phyloP scores from a whole-genome alignment of 2,113 vertebrate species.

The Prinia subflava region DNA sequence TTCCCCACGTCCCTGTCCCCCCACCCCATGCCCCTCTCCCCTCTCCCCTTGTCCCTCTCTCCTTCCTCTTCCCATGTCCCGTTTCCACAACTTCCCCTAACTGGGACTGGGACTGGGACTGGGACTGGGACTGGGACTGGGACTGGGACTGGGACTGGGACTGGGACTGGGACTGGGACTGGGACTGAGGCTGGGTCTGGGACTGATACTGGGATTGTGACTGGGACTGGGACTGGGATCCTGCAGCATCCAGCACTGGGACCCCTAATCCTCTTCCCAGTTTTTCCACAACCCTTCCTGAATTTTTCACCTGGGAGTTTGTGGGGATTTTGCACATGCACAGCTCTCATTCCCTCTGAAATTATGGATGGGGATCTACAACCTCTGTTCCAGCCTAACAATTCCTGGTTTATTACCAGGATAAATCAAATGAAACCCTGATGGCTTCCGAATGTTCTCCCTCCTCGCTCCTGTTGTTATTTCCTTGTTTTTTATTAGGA shows the following conservation, averaged over 20 bases:
- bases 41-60: not conserved
- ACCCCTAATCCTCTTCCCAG: not conserved
- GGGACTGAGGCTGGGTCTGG: not conserved
- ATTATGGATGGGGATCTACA: constrained; percentile 32
- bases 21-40: not conserved
- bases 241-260: not conserved
- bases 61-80: not conserved
- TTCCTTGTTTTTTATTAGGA: constrained; percentile 53
- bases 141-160: not conserved
- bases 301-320: not conserved
- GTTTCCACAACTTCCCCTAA: not conserved
- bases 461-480: constrained; percentile 22
- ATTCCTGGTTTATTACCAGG: constrained; percentile 41
- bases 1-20: not conserved
- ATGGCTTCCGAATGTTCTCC: constrained; percentile 30
- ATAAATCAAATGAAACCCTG: constrained; percentile 51
- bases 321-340: not conserved
- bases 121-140: not conserved
- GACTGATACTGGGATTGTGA: too few species aligned
- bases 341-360: not conserved
- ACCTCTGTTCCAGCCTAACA: constrained; percentile 18
- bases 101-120: not conserved
- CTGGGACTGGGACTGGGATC: not conserved
- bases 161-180: not conserved
- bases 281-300: not conserved